These are phyloP conservation scores for Callocephalon fimbriatum DNA, from an alignment of 2,113 vertebrate genomes.

Conservation along the genomic window DNA sequence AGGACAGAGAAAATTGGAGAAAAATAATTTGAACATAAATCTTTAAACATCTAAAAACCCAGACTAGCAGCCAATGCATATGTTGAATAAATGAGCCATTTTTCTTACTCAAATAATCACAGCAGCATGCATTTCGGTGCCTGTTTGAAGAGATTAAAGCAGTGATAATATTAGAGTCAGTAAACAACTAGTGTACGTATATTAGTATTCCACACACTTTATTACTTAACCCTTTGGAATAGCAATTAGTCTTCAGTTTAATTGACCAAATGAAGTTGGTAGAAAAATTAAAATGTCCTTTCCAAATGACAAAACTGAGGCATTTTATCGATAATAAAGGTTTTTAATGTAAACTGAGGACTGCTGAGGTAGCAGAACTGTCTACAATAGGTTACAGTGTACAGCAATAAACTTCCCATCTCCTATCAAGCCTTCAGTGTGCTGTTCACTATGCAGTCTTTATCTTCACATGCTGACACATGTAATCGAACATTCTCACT, in stretches of 20 bases:
- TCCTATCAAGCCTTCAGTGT: slow-evolving; percentile 55
- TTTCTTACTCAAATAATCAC: slow-evolving; percentile 68
- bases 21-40: slow-evolving; percentile 70
- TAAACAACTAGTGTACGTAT: neutral
- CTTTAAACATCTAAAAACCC: slow-evolving; percentile 60
- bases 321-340: slow-evolving; percentile 66
- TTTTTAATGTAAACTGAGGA: slow-evolving; percentile 63
- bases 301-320: slow-evolving; percentile 59
- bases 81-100: slow-evolving; percentile 61
- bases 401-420: slow-evolving; percentile 56
- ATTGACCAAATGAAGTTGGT: slow-evolving; percentile 31
- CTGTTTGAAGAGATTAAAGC: slow-evolving; percentile 32
- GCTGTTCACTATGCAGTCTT: slow-evolving; percentile 64
- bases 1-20: neutral
- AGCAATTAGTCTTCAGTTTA: slow-evolving; percentile 62
- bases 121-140: slow-evolving; percentile 26
- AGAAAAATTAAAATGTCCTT: slow-evolving; percentile 20
- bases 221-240: slow-evolving; percentile 55
- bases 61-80: slow-evolving; percentile 13
- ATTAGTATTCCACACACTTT: slow-evolving; percentile 7
- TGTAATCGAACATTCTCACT: slow-evolving; percentile 79
- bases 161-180: neutral
- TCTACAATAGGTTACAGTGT: slow-evolving; percentile 38
- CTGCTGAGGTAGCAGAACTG: slow-evolving; percentile 70
- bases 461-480: slow-evolving; percentile 77